Evolutionary conservation across 2,888 invertebrate species (phyloP).

Genomic region (Oligia latruncula): DNA sequence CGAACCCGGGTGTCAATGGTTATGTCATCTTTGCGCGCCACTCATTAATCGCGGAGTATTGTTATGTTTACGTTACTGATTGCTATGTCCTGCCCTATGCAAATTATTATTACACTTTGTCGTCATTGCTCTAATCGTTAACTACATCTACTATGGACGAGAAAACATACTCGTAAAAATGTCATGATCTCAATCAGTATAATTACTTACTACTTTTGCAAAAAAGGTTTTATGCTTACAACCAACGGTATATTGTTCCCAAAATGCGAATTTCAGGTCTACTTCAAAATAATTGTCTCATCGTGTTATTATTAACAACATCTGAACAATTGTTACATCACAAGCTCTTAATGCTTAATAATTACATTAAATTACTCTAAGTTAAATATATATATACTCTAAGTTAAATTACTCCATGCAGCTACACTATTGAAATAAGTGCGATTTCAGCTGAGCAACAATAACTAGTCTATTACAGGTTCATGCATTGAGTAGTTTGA

Average conservation of each 20-base stretch:
- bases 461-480: background rate
- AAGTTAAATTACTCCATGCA: background rate
- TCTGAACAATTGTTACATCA: background rate
- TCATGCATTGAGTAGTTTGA: slow-evolving; percentile 2
- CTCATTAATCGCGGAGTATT: slow-evolving; percentile 21
- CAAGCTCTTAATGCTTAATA: background rate
- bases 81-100: slow-evolving; percentile 7
- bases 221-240: background rate
- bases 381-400: too few species aligned
- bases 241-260: background rate
- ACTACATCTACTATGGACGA: background rate
- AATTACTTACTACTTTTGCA: background rate
- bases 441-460: slow-evolving; percentile 8
- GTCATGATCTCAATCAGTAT: background rate
- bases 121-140: background rate
- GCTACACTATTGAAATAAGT: background rate
- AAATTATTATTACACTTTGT: slow-evolving; percentile 2
- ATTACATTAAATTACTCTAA: too few species aligned
- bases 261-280: background rate
- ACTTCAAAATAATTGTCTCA: background rate
- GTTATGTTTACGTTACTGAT: slow-evolving; percentile 32
- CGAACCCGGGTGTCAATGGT: slow-evolving; percentile 10
- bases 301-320: background rate
- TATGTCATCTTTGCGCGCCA: slow-evolving; percentile 32
- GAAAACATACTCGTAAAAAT: background rate